These are phyloP conservation scores for Gadopsis bispinosus DNA, from an alignment of 2,797 vertebrate genomes.

Conservation along the genomic window DNA sequence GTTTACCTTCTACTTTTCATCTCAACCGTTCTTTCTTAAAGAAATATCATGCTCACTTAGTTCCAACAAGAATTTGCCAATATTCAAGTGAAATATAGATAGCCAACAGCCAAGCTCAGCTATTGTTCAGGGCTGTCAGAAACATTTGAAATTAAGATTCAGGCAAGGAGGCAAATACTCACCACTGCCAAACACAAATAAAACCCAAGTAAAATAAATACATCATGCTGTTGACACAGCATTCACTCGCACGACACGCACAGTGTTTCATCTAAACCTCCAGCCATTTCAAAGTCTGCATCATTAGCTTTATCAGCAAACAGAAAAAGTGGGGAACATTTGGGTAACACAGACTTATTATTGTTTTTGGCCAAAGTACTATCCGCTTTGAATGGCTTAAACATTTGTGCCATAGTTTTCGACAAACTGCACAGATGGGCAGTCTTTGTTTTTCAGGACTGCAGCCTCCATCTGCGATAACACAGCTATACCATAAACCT, in stretches of 20 bases:
- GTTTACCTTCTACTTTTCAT: neutral
- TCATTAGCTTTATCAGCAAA: conserved; percentile 16
- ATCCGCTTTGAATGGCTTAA: conserved; percentile 26
- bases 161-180: conserved; percentile 29
- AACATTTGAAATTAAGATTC: conserved; percentile 38
- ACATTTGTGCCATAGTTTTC: conserved; percentile 27
- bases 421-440: conserved; percentile 71
- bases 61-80: conserved; percentile 4
- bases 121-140: conserved; percentile 29
- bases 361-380: conserved; percentile 17
- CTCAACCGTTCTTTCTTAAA: conserved; percentile 11
- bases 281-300: conserved; percentile 6
- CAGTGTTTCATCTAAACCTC: conserved; percentile 24
- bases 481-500: conserved; percentile 58
- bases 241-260: conserved; percentile 11
- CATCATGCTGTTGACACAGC: conserved; percentile 21
- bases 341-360: conserved; percentile 27
- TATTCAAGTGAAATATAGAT: conserved; percentile 18
- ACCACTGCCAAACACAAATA: conserved; percentile 42
- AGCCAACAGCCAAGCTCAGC: conserved; percentile 4
- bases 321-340: conserved; percentile 40
- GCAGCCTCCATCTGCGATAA: conserved; percentile 39
- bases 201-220: conserved; percentile 25
- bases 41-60: neutral
- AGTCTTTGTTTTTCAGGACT: conserved; percentile 52